Evolutionary conservation across 1,140 invertebrate species (phyloP).

Genomic region (Brevipalpus yothersi): DNA sequence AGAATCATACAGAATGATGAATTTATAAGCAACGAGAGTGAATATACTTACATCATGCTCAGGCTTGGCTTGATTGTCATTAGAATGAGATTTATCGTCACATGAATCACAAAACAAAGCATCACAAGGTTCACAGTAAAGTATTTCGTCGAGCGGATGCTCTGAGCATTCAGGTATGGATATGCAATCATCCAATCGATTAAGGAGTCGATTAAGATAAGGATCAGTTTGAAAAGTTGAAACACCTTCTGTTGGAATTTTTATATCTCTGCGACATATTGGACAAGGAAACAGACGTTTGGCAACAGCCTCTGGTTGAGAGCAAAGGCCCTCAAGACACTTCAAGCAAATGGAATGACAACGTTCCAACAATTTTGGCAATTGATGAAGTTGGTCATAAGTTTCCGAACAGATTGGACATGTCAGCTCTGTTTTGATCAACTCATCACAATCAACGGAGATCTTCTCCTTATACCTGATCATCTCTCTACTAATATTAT

Average conservation of each 20-base stretch:
- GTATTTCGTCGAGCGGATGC: constrained; percentile 52
- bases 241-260: constrained; percentile 65
- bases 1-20: no score
- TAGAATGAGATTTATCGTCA: constrained; percentile 12
- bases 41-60: no score
- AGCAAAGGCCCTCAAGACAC: constrained; percentile 55
- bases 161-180: constrained; percentile 70
- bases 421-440: constrained; percentile 66
- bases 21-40: no score
- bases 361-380: no score
- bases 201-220: constrained; percentile 67
- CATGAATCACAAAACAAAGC: constrained; percentile 71
- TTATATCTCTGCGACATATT: constrained; percentile 73
- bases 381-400: constrained; percentile 65
- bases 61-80: no score
- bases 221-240: constrained; percentile 61
- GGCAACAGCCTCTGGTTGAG: constrained; percentile 27
- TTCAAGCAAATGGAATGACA: constrained; percentile 76
- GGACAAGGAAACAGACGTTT: constrained; percentile 59
- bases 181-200: constrained; percentile 69
- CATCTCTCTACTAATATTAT: constrained; percentile 81
- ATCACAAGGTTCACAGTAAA: no score
- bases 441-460: constrained; percentile 66
- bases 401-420: no score
- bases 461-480: constrained; percentile 88